phyloP scores from a whole-genome alignment of 2,113 vertebrate species.

The Tricholaema leucomelas region DNA sequence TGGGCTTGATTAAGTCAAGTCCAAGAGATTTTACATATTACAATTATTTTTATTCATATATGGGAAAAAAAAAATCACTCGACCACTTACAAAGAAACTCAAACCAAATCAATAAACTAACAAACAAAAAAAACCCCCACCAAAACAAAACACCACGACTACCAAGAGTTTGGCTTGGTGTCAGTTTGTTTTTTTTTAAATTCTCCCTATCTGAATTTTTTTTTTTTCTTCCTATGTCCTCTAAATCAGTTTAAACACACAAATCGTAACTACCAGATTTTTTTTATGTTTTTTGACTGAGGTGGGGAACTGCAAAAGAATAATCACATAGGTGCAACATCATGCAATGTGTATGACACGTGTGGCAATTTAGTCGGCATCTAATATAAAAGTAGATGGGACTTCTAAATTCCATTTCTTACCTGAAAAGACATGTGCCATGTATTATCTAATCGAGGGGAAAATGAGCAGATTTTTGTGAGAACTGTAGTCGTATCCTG shows the following conservation, averaged over 20 bases:
- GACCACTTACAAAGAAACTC: not conserved
- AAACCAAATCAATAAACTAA: too few species aligned
- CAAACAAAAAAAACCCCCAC: too few species aligned
- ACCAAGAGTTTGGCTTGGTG: too few species aligned
- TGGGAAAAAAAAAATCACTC: fast-evolving
- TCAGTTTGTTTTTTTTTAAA: not conserved
- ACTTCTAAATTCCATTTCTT: not conserved
- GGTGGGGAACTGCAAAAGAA: not conserved
- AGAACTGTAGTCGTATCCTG: fast-evolving
- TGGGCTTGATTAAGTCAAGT: not conserved
- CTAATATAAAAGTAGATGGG: not conserved
- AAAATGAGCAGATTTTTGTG: not conserved
- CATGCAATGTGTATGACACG: fast-evolving
- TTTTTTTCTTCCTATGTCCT: not conserved
- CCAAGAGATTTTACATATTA: not conserved
- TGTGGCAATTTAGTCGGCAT: too few species aligned
- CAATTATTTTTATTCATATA: not conserved
- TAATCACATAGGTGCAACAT: not conserved
- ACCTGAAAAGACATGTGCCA: not conserved
- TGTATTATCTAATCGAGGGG: too few species aligned
- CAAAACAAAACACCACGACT: too few species aligned
- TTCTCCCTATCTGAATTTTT: not conserved
- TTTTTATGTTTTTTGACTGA: not conserved
- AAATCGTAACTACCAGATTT: not conserved
- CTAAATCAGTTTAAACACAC: not conserved